A percentile compares a stretch with the other conserved stretches of the same genome.
phyloP scores from a whole-genome alignment of 2,888 invertebrate genomes.

The Metacarcinus magister region DNA sequence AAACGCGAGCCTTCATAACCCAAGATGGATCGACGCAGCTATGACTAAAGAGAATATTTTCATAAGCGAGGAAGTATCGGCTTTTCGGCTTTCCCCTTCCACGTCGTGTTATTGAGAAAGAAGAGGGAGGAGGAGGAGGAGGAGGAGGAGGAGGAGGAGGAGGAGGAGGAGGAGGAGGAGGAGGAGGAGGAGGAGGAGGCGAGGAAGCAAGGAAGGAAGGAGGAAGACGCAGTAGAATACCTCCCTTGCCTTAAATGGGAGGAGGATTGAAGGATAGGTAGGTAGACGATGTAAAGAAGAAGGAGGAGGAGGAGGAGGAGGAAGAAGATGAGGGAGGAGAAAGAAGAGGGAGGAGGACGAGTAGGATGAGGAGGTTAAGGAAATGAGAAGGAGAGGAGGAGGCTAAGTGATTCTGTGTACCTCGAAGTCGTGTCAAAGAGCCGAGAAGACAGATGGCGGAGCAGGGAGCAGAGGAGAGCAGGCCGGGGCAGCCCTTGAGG shows the following conservation, averaged over 20 bases:
- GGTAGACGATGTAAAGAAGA: background rate
- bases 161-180: background rate
- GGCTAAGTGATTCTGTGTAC: conserved; percentile 40
- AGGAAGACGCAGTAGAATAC: background rate
- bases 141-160: background rate
- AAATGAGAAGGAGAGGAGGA: background rate
- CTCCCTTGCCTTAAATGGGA: conserved; percentile 15
- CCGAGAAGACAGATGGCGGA: conserved; percentile 36
- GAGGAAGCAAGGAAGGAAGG: background rate
- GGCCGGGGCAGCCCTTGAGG: conserved; percentile 27
- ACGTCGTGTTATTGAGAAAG: background rate
- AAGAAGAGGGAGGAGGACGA: conserved; percentile 10
- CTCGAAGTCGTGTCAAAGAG: conserved; percentile 42
- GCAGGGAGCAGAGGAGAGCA: conserved; percentile 20
- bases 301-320: background rate
- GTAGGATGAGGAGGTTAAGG: conserved; percentile 1
- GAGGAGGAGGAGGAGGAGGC: background rate
- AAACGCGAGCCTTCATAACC: background rate
- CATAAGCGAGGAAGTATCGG: conserved; percentile 8
- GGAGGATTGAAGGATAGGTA: conserved; percentile 31
- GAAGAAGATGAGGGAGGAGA: background rate
- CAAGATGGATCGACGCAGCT: background rate
- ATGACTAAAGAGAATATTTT: background rate
- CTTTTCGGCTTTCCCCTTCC: background rate
- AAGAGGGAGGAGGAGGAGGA: background rate